These are phyloP conservation scores for Xylota segnis DNA, from an alignment of 2,888 invertebrate genomes.

Conservation along the genomic window DNA sequence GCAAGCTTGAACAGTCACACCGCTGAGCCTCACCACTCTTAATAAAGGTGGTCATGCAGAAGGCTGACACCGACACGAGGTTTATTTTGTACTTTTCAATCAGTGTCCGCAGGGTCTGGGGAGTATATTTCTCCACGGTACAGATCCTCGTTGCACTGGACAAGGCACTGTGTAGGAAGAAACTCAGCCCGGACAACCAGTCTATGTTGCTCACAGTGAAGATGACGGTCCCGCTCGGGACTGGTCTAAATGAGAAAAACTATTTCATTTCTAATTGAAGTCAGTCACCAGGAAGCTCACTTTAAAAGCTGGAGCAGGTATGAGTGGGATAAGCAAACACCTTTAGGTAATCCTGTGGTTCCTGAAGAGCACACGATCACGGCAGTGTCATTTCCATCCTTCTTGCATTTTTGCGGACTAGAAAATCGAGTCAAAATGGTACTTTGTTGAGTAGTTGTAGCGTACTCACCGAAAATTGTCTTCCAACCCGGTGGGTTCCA, in stretches of 20 bases:
- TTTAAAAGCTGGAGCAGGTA: background rate
- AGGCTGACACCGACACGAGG: background rate
- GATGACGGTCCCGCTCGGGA: background rate
- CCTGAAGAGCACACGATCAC: background rate
- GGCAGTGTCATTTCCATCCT: background rate
- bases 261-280: background rate
- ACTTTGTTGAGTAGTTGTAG: background rate
- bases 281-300: background rate
- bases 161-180: background rate
- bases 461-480: background rate
- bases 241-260: background rate
- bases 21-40: background rate
- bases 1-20: background rate
- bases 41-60: background rate
- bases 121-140: background rate
- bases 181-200: background rate
- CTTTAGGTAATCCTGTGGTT: background rate
- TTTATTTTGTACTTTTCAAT: background rate
- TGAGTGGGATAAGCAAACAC: background rate
- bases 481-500: background rate
- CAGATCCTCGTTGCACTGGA: background rate
- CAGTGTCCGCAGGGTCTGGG: background rate
- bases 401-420: background rate
- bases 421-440: background rate
- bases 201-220: background rate